A percentile compares a stretch with the other conserved stretches of the same genome.
Conservation (phyloP, 1,140 invertebrate genomes). For the Idris sp. region DNA sequence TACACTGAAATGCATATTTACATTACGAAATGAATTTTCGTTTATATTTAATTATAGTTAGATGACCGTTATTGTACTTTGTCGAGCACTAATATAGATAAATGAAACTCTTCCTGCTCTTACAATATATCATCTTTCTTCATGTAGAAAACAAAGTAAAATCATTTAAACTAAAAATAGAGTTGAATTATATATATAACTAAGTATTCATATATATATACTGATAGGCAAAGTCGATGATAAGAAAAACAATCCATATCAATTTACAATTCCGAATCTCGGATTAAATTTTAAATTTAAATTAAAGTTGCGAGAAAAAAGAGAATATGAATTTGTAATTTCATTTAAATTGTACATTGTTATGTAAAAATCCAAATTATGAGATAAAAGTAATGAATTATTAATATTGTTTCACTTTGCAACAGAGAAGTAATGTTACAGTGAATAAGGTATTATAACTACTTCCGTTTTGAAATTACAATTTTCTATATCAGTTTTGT, state of each 20-base stretch:
- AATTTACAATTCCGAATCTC: constrained; percentile 16
- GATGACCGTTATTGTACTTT: constrained; percentile 43
- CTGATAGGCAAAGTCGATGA: neutral
- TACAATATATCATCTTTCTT: constrained; percentile 50
- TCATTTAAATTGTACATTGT: constrained; percentile 31
- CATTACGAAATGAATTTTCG: constrained; percentile 38
- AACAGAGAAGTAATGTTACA: constrained; percentile 8
- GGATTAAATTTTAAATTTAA: constrained; percentile 42
- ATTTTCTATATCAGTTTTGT: constrained; percentile 10
- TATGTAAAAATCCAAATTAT: constrained; percentile 28
- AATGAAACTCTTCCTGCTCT: constrained; percentile 45
- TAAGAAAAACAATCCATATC: constrained; percentile 35
- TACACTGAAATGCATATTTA: constrained; percentile 17
- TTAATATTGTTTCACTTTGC: constrained; percentile 28
- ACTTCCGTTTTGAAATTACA: constrained; percentile 18
- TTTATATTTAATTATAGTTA: constrained; percentile 51
- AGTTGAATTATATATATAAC: too few relatives aligned
- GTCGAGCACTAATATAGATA: constrained; percentile 43
- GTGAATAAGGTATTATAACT: constrained; percentile 5
- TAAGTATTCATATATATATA: too few relatives aligned
- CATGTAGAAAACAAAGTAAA: constrained; percentile 44
- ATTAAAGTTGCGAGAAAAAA: constrained; percentile 7
- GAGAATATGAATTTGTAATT: constrained; percentile 28
- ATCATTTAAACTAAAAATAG: constrained; percentile 30
- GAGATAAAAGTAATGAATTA: constrained; percentile 29